Conservation (phyloP, 2,797 vertebrate genomes). For the Heliangelus exortis region DNA sequence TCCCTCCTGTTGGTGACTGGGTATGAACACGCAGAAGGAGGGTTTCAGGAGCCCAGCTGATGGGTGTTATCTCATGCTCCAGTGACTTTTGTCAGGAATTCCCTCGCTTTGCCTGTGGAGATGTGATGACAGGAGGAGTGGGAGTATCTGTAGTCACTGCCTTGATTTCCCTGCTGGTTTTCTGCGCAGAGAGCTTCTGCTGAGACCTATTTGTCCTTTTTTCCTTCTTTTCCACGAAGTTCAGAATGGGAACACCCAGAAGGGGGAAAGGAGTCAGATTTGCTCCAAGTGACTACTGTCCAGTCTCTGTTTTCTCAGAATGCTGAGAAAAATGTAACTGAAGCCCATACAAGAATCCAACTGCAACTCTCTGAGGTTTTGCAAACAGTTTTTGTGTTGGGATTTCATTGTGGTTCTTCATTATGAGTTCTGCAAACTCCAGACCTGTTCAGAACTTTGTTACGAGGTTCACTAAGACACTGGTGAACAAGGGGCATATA, state of each 20-base stretch:
- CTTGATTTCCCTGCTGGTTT: conserved; percentile 33
- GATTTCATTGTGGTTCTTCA: neutral
- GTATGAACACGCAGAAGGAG: neutral
- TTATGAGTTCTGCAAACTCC: neutral
- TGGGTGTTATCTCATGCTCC: neutral
- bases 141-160: conserved; percentile 17
- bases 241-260: neutral
- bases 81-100: conserved; percentile 54
- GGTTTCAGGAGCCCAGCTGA: neutral
- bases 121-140: neutral
- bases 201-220: neutral
- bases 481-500: neutral
- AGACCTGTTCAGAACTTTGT: neutral
- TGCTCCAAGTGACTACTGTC: conserved; percentile 4
- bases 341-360: neutral
- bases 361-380: neutral
- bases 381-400: neutral
- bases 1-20: neutral
- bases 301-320: conserved; percentile 9
- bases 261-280: neutral
- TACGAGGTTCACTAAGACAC: neutral
- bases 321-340: neutral
- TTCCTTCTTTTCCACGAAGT: neutral
- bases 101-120: neutral
- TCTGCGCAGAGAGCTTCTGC: neutral